phyloP scores from a whole-genome alignment of 1,140 invertebrate genomes.

The Aphis gossypii region DNA sequence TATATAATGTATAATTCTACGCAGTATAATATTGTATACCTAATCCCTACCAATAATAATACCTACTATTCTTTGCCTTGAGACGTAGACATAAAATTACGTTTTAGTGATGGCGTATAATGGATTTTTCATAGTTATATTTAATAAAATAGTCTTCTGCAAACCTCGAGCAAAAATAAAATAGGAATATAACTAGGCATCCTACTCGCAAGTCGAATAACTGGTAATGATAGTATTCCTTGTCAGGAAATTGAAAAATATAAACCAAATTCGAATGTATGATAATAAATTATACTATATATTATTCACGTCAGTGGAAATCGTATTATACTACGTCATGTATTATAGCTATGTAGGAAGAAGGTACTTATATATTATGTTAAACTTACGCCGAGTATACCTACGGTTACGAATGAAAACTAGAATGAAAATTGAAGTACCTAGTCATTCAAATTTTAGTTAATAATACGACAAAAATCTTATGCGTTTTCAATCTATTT shows the following conservation, averaged over 20 bases:
- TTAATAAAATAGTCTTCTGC: not conserved
- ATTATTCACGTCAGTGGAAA: too few relatives aligned
- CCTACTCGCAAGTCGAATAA: not conserved
- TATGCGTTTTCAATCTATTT: not conserved
- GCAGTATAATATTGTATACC: too few relatives aligned
- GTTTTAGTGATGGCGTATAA: not conserved
- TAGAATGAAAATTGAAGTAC: not conserved
- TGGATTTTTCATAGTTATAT: too few relatives aligned
- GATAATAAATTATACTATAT: not conserved
- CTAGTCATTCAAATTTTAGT: not conserved
- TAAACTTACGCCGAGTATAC: too few relatives aligned
- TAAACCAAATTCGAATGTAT: not conserved
- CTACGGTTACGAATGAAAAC: not conserved
- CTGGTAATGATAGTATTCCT: not conserved
- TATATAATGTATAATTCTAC: not conserved
- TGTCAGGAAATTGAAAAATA: not conserved
- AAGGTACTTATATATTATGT: too few relatives aligned
- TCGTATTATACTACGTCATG: too few relatives aligned
- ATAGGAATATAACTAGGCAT: not conserved
- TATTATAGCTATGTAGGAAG: too few relatives aligned
- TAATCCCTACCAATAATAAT: too few relatives aligned
- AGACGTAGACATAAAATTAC: not conserved
- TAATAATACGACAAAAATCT: not conserved
- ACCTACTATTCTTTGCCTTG: not conserved
- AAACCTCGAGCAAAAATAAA: not conserved